These are phyloP conservation scores for Gambusia affinis DNA, from an alignment of 2,113 vertebrate species.

Conservation along the genomic window DNA sequence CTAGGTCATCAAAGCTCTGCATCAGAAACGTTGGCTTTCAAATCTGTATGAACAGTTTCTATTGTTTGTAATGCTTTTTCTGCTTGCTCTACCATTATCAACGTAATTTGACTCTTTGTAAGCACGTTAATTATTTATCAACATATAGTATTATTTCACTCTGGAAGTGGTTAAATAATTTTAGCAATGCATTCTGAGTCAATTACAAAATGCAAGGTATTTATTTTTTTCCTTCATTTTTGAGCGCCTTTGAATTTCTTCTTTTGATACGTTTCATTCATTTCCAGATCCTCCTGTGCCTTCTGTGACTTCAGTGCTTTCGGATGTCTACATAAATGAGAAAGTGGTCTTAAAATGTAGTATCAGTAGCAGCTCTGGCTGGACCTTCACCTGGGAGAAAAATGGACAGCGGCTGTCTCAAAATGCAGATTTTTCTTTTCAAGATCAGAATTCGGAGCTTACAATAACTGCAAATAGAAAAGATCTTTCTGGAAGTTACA, in stretches of 20 bases:
- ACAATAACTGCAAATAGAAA: neutral
- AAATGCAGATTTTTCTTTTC: neutral
- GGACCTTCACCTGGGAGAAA: conserved; percentile 53
- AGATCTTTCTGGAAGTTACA: conserved; percentile 26
- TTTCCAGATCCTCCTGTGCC: conserved; percentile 41
- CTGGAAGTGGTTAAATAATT: neutral
- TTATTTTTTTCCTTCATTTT: neutral
- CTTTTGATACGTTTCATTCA: neutral
- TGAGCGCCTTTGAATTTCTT: neutral
- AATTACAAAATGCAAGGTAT: fast-evolving
- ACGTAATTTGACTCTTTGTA: neutral
- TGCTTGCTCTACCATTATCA: neutral
- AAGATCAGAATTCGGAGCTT: neutral
- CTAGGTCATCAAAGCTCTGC: neutral
- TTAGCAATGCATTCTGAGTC: neutral
- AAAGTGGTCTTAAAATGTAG: conserved; percentile 37
- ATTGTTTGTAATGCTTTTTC: neutral
- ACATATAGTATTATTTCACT: neutral
- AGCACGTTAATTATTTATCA: neutral
- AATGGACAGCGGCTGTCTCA: fast-evolving
- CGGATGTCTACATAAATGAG: conserved; percentile 47
- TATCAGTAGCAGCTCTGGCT: conserved; percentile 18
- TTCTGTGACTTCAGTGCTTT: neutral
- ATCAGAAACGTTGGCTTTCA: neutral
- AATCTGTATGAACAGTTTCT: neutral